phyloP scores from a whole-genome alignment of 2,797 vertebrate genomes.

The Varecia variegata region DNA sequence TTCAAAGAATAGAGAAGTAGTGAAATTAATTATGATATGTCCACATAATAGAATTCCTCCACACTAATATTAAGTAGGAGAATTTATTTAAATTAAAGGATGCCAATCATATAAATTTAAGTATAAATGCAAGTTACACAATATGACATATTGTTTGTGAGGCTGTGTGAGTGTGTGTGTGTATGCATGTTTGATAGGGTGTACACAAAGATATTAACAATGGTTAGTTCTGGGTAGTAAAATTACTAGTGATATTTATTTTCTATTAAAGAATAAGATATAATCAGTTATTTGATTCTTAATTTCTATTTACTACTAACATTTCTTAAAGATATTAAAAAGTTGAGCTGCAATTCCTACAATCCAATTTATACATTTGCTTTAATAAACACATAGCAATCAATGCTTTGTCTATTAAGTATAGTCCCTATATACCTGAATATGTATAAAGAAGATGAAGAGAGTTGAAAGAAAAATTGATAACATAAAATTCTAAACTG shows the following conservation, averaged over 20 bases:
- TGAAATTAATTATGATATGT: not conserved
- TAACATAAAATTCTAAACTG: conserved; percentile 12
- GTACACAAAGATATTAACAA: not conserved
- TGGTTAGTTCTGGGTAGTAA: not conserved
- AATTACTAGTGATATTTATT: not conserved
- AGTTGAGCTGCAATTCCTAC: not conserved
- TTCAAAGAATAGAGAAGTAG: not conserved
- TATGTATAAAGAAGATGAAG: conserved; percentile 21
- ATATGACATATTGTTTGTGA: not conserved
- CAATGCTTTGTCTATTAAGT: not conserved
- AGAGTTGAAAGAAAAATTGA: not conserved
- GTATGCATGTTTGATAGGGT: not conserved
- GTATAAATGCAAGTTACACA: not conserved
- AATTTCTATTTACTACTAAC: not conserved
- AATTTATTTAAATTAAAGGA: conserved; percentile 19
- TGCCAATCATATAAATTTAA: not conserved
- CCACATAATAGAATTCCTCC: not conserved
- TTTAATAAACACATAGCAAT: not conserved
- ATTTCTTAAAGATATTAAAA: conserved; percentile 34
- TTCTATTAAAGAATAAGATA: not conserved
- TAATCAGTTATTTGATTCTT: not conserved
- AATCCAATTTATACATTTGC: not conserved
- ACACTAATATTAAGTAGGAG: not conserved
- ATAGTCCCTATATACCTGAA: not conserved
- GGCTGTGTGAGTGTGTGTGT: not conserved